Evolutionary conservation across 1,140 invertebrate genomes (phyloP).

Genomic region (Ips typographus): DNA sequence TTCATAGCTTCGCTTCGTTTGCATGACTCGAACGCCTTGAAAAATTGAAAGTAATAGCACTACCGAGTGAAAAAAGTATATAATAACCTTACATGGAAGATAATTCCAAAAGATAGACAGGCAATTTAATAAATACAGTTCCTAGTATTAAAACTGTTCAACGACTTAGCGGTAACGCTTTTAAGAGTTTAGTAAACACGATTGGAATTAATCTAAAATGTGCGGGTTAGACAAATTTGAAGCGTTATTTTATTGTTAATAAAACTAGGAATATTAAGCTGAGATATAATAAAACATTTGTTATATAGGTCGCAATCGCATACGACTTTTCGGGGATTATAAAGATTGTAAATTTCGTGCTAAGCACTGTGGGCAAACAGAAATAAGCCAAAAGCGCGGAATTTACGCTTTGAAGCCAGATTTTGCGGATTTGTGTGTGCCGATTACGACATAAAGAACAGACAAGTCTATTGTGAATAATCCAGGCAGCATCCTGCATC

Average conservation of each 20-base stretch:
- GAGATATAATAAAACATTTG: too few relatives aligned
- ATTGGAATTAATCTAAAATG: too few relatives aligned
- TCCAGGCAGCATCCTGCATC: not conserved
- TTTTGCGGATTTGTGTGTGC: slow-evolving; percentile 24
- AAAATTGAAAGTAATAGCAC: slow-evolving; percentile 14
- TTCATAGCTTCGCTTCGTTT: too few relatives aligned
- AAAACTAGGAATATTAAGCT: too few relatives aligned
- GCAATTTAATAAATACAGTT: not conserved
- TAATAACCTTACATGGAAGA: slow-evolving; percentile 22
- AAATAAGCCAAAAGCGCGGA: slow-evolving; percentile 26
- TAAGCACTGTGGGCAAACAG: slow-evolving; percentile 20
- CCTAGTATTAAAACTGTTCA: too few relatives aligned
- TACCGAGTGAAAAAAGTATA: slow-evolving; percentile 4
- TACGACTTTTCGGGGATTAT: slow-evolving; percentile 16
- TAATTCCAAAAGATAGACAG: slow-evolving; percentile 13
- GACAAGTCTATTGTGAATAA: slow-evolving; percentile 16
- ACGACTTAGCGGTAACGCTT: too few relatives aligned
- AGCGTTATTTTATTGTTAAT: too few relatives aligned
- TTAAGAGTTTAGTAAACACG: too few relatives aligned
- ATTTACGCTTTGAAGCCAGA: slow-evolving; percentile 28
- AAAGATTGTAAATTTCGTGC: slow-evolving; percentile 22
- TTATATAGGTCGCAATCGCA: slow-evolving; percentile 3
- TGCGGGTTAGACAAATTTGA: too few relatives aligned
- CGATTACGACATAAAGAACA: slow-evolving; percentile 25
- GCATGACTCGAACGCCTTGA: not conserved